A percentile compares a stretch with the other conserved stretches of the same genome.
These are phyloP conservation scores for Acanthosepion lycidas DNA, from an alignment of 2,888 invertebrate species.

Conservation along the genomic window DNA sequence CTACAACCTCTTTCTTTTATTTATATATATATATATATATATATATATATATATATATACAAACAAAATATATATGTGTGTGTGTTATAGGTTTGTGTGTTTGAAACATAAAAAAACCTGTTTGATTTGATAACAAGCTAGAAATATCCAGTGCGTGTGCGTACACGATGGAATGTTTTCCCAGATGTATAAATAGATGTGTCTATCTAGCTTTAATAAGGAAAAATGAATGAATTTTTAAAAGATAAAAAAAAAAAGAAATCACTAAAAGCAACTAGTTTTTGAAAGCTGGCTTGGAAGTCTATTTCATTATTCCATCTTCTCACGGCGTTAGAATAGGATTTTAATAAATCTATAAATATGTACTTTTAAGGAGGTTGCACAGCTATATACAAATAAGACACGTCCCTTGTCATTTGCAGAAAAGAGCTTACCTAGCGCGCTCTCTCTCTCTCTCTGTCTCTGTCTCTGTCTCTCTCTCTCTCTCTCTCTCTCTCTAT, in stretches of 20 bases:
- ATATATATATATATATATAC: too few relatives aligned
- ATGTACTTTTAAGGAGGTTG: not conserved
- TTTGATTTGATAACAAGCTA: not conserved
- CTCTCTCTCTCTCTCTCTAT: not conserved
- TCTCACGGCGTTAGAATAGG: not conserved
- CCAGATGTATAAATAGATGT: not conserved
- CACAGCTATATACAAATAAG: not conserved
- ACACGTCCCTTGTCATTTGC: conserved; percentile 17
- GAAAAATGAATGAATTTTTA: not conserved
- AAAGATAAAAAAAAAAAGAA: not conserved
- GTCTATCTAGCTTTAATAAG: not conserved
- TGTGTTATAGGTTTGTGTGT: too few relatives aligned
- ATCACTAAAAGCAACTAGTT: not conserved
- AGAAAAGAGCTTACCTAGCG: not conserved
- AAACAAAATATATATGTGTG: too few relatives aligned
- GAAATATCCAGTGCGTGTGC: not conserved
- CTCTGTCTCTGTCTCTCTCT: not conserved
- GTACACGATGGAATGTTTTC: not conserved
- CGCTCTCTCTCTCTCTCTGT: not conserved
- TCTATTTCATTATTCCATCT: not conserved
- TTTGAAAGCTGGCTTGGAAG: not conserved
- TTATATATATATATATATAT: too few relatives aligned
- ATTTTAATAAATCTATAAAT: conserved; percentile 33
- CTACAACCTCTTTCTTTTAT: too few relatives aligned
- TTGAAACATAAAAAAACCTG: too few relatives aligned